A percentile compares a stretch with the other conserved stretches of the same genome.
Evolutionary conservation across 2,113 vertebrate genomes (phyloP).

Genomic region (Chionomys nivalis): DNA sequence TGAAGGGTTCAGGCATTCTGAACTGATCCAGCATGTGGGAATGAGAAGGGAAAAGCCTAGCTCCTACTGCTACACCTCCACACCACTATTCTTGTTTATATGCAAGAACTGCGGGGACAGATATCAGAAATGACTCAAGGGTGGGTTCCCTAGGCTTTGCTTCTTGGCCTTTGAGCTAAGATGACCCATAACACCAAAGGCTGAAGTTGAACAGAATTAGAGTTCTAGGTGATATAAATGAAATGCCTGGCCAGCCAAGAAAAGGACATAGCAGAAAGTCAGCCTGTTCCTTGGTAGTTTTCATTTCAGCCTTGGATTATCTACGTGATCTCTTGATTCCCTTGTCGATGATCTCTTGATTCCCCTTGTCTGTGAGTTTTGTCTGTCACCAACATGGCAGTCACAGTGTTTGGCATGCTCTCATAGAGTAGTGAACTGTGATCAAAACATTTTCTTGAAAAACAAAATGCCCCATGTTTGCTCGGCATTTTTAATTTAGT

Average conservation of each 20-base stretch:
- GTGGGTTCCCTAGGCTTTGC: not conserved
- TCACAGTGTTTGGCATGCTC: not conserved
- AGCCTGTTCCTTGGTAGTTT: not conserved
- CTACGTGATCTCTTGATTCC: not conserved
- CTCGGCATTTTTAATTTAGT: not conserved
- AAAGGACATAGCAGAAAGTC: not conserved
- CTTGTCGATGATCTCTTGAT: not conserved
- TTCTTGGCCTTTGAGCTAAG: not conserved
- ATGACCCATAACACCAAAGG: not conserved
- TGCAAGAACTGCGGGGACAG: not conserved
- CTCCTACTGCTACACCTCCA: not conserved
- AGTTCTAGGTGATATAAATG: not conserved
- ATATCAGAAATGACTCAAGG: not conserved
- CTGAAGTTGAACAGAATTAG: not conserved
- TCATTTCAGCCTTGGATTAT: constrained; percentile 17
- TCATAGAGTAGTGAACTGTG: not conserved
- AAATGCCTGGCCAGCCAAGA: not conserved
- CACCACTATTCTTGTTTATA: not conserved
- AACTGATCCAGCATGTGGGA: not conserved
- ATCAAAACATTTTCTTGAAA: not conserved
- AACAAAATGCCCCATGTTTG: not conserved
- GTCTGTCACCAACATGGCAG: not conserved
- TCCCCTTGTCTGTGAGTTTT: not conserved
- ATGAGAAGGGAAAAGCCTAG: not conserved
- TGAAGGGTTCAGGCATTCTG: not conserved